Percentiles rank a stretch among this genome's conserved stretches.
Conservation (phyloP, 2,113 vertebrate genomes). For the Carassius gibelio region DNA sequence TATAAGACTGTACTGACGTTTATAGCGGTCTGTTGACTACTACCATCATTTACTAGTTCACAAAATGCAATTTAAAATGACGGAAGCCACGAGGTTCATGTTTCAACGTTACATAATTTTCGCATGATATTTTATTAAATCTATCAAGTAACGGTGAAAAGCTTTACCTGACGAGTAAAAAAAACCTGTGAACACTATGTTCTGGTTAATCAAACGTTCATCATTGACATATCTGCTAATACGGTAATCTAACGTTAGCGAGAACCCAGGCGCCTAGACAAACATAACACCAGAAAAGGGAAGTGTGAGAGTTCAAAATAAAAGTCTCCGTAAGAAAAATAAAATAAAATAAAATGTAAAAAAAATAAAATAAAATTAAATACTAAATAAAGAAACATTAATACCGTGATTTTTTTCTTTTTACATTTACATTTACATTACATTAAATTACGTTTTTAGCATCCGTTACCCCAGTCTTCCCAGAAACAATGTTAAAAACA, state of each 20-base stretch:
- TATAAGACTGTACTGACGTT: not conserved
- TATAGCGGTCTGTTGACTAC: no score
- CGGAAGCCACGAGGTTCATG: no score
- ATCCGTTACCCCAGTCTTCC: no score
- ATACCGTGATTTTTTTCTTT: no score
- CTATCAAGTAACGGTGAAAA: not conserved
- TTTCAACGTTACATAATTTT: not conserved
- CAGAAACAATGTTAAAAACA: no score
- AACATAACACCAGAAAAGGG: not conserved
- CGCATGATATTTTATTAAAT: not conserved
- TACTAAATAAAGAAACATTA: no score
- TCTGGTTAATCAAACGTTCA: not conserved
- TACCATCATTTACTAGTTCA: no score
- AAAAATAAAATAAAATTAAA: no score
- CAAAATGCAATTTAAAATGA: no score
- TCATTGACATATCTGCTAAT: not conserved
- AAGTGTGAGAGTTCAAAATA: not conserved
- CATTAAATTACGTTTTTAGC: no score
- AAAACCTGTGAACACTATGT: not conserved
- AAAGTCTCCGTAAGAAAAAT: not conserved
- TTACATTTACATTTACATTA: no score
- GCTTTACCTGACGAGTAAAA: conserved; percentile 5
- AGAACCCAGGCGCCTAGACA: not conserved
- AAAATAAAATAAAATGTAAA: no score
- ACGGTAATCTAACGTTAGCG: not conserved